phyloP scores from a whole-genome alignment of 1,140 invertebrate species.

The Chymomyza costata region DNA sequence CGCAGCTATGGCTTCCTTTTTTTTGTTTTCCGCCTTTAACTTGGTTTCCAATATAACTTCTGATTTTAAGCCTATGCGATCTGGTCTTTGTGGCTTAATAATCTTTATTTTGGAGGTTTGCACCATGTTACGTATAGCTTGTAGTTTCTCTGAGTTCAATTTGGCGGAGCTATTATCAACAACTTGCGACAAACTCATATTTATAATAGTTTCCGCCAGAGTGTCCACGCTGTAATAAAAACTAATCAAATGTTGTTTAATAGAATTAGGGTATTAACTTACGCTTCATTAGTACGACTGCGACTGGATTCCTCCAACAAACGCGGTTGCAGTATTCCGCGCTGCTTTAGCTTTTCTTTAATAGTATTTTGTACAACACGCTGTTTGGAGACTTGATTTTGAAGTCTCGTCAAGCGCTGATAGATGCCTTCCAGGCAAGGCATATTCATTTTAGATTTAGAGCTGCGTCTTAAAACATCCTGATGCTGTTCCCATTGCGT shows the following conservation, averaged over 20 bases:
- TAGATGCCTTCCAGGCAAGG: constrained; percentile 82
- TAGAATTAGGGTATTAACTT: not conserved
- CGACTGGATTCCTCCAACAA: constrained; percentile 41
- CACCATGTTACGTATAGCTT: constrained; percentile 39
- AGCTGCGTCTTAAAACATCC: constrained; percentile 76
- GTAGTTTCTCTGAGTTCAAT: constrained; percentile 45
- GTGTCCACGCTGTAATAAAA: constrained; percentile 45
- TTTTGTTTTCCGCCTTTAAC: constrained; percentile 38
- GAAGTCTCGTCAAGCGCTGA: constrained; percentile 80
- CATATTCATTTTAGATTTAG: constrained; percentile 76
- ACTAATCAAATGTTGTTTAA: not conserved
- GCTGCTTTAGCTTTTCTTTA: constrained; percentile 62
- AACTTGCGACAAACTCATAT: constrained; percentile 48
- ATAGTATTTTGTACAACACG: constrained; percentile 75
- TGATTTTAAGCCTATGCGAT: constrained; percentile 65
- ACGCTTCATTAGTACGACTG: constrained; percentile 46
- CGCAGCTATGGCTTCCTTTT: constrained; percentile 19
- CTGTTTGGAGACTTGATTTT: constrained; percentile 79
- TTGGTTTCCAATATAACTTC: constrained; percentile 70
- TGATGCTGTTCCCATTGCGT: constrained; percentile 79
- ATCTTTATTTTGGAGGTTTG: constrained; percentile 46
- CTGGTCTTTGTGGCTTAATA: constrained; percentile 66
- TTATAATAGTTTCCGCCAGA: constrained; percentile 65
- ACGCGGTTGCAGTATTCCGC: constrained; percentile 39
- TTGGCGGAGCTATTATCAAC: constrained; percentile 48